Evolutionary conservation across 2,888 invertebrate species (phyloP).

Genomic region (Heliconius aoede): DNA sequence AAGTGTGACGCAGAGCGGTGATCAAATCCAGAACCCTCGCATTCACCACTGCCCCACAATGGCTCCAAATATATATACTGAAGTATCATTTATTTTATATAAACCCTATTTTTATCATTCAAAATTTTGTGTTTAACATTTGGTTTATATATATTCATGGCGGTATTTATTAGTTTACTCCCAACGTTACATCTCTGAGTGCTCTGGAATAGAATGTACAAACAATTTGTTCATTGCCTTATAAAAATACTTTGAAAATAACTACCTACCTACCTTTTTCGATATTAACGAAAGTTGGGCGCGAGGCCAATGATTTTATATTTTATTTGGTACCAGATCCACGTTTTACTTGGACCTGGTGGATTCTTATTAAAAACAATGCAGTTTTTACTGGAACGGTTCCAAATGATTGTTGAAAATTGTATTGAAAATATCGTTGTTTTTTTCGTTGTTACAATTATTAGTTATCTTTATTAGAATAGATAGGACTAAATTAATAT

Average conservation of each 20-base stretch:
- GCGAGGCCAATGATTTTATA: slow-evolving; percentile 14
- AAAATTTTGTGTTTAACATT: slow-evolving; percentile 7
- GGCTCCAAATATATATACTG: neutral
- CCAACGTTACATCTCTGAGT: neutral
- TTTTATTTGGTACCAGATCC: slow-evolving; percentile 6
- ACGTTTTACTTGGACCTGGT: neutral
- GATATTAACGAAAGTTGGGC: slow-evolving; percentile 32
- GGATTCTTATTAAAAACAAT: neutral
- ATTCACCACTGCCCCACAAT: neutral
- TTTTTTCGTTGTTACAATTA: neutral
- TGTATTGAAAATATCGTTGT: neutral
- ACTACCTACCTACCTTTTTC: slow-evolving; percentile 54
- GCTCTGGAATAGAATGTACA: slow-evolving; percentile 11
- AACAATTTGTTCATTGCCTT: slow-evolving; percentile 41
- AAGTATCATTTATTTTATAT: neutral
- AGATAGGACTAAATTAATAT: no score
- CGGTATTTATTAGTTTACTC: neutral
- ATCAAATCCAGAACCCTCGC: no score
- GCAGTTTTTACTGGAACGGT: neutral
- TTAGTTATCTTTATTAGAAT: neutral
- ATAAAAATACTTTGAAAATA: slow-evolving; percentile 62
- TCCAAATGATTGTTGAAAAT: neutral
- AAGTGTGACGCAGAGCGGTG: no score
- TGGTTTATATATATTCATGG: neutral
- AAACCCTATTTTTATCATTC: neutral